Conservation (phyloP, 2,888 invertebrate genomes). For the Pyrrhosoma nymphula region DNA sequence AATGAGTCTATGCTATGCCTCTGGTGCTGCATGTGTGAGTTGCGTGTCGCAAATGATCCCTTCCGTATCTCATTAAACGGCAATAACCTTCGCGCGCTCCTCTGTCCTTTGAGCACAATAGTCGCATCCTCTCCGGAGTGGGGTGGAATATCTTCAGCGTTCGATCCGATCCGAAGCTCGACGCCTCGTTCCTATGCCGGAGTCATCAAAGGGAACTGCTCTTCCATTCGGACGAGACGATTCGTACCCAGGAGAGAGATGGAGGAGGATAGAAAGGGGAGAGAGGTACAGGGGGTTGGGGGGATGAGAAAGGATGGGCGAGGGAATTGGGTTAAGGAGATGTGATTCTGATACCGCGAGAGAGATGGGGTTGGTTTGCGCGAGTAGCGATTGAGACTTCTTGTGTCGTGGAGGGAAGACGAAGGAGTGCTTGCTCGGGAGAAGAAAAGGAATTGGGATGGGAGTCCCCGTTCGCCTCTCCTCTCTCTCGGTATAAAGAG, state of each 20-base stretch:
- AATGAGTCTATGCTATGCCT: too few species aligned
- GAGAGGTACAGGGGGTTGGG: not conserved
- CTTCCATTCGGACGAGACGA: not conserved
- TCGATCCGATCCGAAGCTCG: too few species aligned
- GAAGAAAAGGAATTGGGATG: not conserved
- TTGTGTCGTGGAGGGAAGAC: not conserved
- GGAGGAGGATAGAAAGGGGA: not conserved
- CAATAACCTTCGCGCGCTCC: not conserved
- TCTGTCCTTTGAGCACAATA: not conserved
- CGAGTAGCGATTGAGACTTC: not conserved
- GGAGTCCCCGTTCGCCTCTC: not conserved
- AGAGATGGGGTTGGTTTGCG: not conserved
- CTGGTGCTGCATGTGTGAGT: not conserved
- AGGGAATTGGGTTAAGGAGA: slow-evolving; percentile 48
- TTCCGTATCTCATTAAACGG: not conserved
- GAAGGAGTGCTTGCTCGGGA: not conserved
- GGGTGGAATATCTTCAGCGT: too few species aligned
- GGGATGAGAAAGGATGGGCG: not conserved
- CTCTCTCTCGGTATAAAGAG: not conserved
- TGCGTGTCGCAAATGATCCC: not conserved
- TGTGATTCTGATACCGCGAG: not conserved
- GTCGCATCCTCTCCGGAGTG: not conserved
- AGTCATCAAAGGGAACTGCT: slow-evolving; percentile 14
- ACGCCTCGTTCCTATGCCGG: slow-evolving; percentile 7
- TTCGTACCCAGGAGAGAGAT: not conserved